Evolutionary conservation across 1,140 invertebrate genomes (phyloP).

Genomic region (Drosophila malerkotliana): DNA sequence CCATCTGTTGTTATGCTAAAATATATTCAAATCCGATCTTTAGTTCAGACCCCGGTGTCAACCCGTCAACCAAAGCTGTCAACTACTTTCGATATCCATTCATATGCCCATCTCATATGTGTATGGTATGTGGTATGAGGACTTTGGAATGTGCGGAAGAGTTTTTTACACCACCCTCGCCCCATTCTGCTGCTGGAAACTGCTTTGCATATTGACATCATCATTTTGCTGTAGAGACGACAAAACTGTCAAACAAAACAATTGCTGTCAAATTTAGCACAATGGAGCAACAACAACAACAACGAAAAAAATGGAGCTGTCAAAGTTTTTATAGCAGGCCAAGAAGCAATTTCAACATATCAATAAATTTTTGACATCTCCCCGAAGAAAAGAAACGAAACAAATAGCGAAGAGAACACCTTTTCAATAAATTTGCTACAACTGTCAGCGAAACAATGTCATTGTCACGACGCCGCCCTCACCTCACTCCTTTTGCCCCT

Average conservation of each 20-base stretch:
- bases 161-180: conserved; percentile 22
- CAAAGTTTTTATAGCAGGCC: conserved; percentile 64
- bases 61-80: conserved; percentile 40
- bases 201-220: conserved; percentile 81
- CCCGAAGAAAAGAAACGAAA: conserved; percentile 49
- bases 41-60: conserved; percentile 21
- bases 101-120: conserved; percentile 22
- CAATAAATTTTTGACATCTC: conserved; percentile 81
- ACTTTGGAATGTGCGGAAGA: not conserved
- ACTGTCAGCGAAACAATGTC: conserved; percentile 83
- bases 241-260: conserved; percentile 82
- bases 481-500: too few species aligned
- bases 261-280: conserved; percentile 82
- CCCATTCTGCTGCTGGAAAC: conserved; percentile 5
- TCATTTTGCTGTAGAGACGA: conserved; percentile 72
- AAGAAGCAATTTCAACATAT: conserved; percentile 79
- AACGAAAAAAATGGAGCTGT: conserved; percentile 65
- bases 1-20: conserved; percentile 9
- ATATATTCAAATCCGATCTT: conserved; percentile 12
- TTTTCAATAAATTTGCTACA: conserved; percentile 83
- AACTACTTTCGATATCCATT: conserved; percentile 30
- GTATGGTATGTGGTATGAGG: not conserved
- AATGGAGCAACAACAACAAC: conserved; percentile 40
- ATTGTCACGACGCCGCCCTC: conserved; percentile 67
- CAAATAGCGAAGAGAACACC: conserved; percentile 66